A percentile compares a stretch with the other conserved stretches of the same genome.
phyloP scores from a whole-genome alignment of 2,888 invertebrate species.

The Pseudococcus viburni region DNA sequence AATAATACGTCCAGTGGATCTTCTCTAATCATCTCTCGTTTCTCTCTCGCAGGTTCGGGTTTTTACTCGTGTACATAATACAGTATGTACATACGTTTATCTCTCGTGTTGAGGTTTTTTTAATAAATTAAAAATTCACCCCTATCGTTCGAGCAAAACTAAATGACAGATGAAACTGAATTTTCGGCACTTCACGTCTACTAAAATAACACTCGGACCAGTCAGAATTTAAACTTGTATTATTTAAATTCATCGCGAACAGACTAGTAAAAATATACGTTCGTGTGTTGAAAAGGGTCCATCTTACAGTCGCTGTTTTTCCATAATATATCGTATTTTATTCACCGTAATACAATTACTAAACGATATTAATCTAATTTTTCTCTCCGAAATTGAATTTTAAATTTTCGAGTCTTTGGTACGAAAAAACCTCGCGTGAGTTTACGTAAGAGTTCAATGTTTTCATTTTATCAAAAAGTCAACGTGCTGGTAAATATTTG shows the following conservation, averaged over 20 bases:
- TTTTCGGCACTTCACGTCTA: constrained; percentile 36
- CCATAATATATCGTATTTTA: not conserved
- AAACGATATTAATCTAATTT: not conserved
- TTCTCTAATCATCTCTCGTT: not conserved
- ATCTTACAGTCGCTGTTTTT: not conserved
- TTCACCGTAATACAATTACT: not conserved
- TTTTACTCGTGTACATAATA: not conserved
- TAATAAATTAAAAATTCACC: constrained; percentile 47
- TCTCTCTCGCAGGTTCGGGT: not conserved
- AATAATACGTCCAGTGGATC: constrained; percentile 1
- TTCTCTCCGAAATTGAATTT: not conserved
- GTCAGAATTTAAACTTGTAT: not conserved
- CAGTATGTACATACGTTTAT: not conserved
- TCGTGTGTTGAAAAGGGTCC: not conserved
- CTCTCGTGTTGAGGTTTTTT: constrained; percentile 19
- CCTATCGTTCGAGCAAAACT: constrained; percentile 44
- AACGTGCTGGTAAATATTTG: not conserved
- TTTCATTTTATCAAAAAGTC: not conserved
- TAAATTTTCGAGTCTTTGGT: not conserved
- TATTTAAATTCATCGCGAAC: constrained; percentile 23
- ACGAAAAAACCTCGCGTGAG: not conserved
- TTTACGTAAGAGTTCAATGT: not conserved
- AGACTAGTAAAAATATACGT: not conserved
- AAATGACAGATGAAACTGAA: constrained; percentile 44
- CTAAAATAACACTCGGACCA: constrained; percentile 45